Base-by-base conservation (phyloP, 2,888 invertebrate genomes). In the Pristionchus japonicus region DNA sequence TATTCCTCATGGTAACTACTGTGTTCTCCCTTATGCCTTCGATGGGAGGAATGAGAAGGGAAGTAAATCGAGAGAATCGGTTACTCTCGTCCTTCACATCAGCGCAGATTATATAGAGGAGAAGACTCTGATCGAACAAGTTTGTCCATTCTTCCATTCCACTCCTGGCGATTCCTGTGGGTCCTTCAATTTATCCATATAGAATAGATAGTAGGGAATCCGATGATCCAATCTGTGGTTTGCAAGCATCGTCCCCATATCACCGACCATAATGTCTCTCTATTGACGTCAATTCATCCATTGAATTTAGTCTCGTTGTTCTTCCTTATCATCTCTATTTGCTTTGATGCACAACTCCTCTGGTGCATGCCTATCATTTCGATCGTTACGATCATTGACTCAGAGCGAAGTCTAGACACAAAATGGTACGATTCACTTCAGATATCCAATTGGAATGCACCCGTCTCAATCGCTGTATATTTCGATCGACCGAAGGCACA, bases 81-180 rank as follows among this genome's bases (percentile, higher is more conserved):
- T 85, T 27, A 85, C 85, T 85, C 85, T 85, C 43, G 85, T 85
- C 1, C 85, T 85, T 20, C 85, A 85, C 23, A 85, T 85, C 61
- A 64, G 64, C 43, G 85, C 85, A n/a, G 85, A 85, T 47, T 85
- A 64, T 52, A 64, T 85, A 7, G 40, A 64, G 9, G 40, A 85
- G 47, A 27, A 83, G 9, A 83, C 82, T 9, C 34, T 83, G 52
- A 7, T 52, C 7, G 52, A 52, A 20, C 52, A 83, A 43, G 82
- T 52, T 20, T 23, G 34, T n/a, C 70, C 20, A 27, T 70, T 37
- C 1, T 17, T 34, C 17, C 34, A 27, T 31, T 70, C 70, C 34
- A 9, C 43, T 11, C n/a, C n/a, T n/a, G n/a, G n/a, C n/a, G n/a
- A n/a, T n/a, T n/a, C n/a, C n/a, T n/a, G n/a, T n/a, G n/a, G n/a